Evolutionary conservation across 2,888 invertebrate species (phyloP), one percentile per base, ranked within the genome.

Genomic region (Hypolimnas misippus): DNA sequence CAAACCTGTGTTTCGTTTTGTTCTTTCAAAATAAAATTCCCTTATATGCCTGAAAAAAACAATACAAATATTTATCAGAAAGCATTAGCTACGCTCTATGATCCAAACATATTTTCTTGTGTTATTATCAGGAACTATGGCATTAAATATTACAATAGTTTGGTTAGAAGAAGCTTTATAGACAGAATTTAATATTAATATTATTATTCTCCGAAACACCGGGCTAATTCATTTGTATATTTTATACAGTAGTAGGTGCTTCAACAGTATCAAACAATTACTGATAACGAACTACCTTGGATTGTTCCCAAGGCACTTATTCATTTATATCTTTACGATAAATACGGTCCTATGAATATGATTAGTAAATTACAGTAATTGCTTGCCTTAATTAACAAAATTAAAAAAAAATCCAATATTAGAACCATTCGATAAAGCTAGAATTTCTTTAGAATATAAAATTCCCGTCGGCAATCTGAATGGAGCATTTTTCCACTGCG

Each of bases 281-380:
- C 60, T 59, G 59, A 63, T 63, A 59, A 51, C 19, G 25, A 31
- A 56, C 55, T 44, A 55, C 63, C 59, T 63, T 59, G 55, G 8
- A 54, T 33, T 49, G 25, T 59, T 59, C 59, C 59, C 63, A 63
- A 63, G 59, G 51, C 55, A 63, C 58, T 63, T 50, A 12, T 49
- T 56, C 50, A 25, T 21, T 40, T 35, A 51, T 38, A 56, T 59
- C 55, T 44, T 49, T 38, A 40, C 25, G 53, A 59, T 59, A 53
- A 46, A 33, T 3, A 8, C 21, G 40, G 38, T 58, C 16, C n/a
- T 51, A 44, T 44, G 21, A 40, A 16, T 25, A 10, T 21, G 14
- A 44, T 25, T 31, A 33, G 10, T 50, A 33, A 16, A 58, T 33
- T 35, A 33, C 21, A 19, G 14, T 42, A 5, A 44, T 21, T 19